phyloP scores from a whole-genome alignment of 2,797 vertebrate species.

The Etheostoma nigrum region DNA sequence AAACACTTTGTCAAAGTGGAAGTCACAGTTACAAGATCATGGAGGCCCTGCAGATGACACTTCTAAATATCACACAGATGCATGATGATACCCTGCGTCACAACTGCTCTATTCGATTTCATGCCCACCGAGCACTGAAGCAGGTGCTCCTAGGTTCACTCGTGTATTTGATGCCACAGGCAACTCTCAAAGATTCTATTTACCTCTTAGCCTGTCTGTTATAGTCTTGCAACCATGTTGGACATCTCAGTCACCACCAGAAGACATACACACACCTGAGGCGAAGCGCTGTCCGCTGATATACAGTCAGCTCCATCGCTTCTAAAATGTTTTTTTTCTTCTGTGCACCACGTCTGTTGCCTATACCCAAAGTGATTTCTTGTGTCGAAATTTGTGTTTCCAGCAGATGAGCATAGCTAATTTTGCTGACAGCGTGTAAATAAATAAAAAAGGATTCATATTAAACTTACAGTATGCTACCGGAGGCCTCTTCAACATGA shows the following conservation, averaged over 20 bases:
- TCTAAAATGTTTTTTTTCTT: background rate
- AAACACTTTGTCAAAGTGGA: constrained; percentile 21
- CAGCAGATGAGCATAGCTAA: background rate
- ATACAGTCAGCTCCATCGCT: constrained; percentile 33
- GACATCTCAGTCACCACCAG: constrained; percentile 35
- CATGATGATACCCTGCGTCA: constrained; percentile 49
- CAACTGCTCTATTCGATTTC: constrained; percentile 59
- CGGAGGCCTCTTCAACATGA: background rate
- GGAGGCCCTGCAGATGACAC: constrained; percentile 17
- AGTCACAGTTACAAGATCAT: constrained; percentile 14
- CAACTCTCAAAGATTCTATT: constrained; percentile 54
- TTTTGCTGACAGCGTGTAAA: background rate
- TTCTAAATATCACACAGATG: constrained; percentile 21
- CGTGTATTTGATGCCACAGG: constrained; percentile 35
- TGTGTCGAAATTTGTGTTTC: background rate
- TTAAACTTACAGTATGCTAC: background rate
- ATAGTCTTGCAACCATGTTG: constrained; percentile 35
- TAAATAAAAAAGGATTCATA: background rate
- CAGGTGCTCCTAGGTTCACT: constrained; percentile 48
- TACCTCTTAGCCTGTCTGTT: constrained; percentile 41
- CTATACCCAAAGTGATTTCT: background rate
- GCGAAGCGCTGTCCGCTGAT: constrained; percentile 39
- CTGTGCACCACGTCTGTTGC: background rate
- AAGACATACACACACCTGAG: constrained; percentile 25
- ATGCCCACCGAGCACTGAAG: constrained; percentile 53